These are phyloP conservation scores for Platysteira castanea DNA, from an alignment of 2,113 vertebrate genomes.

Conservation along the genomic window DNA sequence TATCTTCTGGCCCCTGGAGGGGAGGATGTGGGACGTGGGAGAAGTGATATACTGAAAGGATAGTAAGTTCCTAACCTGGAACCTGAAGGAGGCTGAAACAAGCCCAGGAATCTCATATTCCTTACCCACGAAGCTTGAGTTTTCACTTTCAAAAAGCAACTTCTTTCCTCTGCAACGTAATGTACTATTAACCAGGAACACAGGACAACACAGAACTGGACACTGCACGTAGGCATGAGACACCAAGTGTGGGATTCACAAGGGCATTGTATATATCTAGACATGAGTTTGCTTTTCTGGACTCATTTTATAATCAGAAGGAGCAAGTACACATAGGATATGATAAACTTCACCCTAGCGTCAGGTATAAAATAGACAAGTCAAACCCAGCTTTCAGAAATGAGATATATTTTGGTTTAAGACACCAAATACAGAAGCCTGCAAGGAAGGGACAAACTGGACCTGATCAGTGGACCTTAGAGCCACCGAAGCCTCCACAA, in stretches of 20 bases:
- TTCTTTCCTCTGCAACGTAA: not conserved
- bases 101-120: not conserved
- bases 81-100: not conserved
- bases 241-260: not conserved
- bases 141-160: not conserved
- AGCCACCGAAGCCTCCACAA: not conserved
- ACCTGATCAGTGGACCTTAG: not conserved
- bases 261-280: not conserved
- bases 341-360: not conserved
- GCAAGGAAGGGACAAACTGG: not conserved
- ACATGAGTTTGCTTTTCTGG: not conserved
- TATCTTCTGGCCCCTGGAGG: not conserved
- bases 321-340: not conserved
- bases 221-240: fast-evolving
- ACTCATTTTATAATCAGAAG: not conserved
- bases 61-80: not conserved
- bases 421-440: not conserved
- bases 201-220: not conserved
- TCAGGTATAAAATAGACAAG: fast-evolving
- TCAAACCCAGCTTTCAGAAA: not conserved
- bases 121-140: not conserved
- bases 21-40: not conserved
- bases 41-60: not conserved
- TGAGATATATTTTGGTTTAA: not conserved
- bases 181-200: not conserved